Conservation (phyloP, 1,140 invertebrate genomes). For the Linepithema humile region DNA sequence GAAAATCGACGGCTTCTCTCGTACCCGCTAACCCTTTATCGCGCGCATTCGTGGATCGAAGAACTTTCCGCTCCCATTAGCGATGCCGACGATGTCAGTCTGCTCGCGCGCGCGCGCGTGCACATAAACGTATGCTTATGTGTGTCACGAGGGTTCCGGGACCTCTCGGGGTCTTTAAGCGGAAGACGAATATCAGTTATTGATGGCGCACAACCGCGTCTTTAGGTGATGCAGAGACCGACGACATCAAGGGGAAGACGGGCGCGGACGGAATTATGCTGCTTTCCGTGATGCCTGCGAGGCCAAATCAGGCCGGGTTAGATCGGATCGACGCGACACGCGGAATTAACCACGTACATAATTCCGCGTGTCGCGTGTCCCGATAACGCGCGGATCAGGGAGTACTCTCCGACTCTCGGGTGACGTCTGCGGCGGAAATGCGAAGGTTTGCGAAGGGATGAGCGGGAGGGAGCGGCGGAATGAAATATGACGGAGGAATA, state of each 20-base stretch:
- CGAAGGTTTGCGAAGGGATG: not conserved
- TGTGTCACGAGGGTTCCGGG: conserved; percentile 69
- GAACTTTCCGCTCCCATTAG: conserved; percentile 47
- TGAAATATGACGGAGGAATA: conserved; percentile 14
- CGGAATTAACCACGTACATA: conserved; percentile 68
- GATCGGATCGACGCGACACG: conserved; percentile 65
- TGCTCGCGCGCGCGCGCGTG: not conserved
- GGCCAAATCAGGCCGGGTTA: conserved; percentile 63
- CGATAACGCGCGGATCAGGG: conserved; percentile 53
- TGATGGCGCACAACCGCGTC: conserved; percentile 67
- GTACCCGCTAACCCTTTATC: conserved; percentile 38
- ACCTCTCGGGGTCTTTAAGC: conserved; percentile 64
- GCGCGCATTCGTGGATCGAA: conserved; percentile 15
- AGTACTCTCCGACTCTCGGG: conserved; percentile 30
- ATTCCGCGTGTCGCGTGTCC: conserved; percentile 61
- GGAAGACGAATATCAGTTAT: conserved; percentile 77
- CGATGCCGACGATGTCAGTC: conserved; percentile 17
- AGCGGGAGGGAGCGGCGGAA: no score
- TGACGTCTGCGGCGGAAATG: conserved; percentile 29
- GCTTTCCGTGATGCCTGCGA: conserved; percentile 35
- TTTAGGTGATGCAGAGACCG: conserved; percentile 1
- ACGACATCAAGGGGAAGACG: conserved; percentile 47
- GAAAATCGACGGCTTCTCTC: conserved; percentile 21
- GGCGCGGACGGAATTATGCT: conserved; percentile 57
- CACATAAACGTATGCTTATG: conserved; percentile 51